Evolutionary conservation across 1,140 invertebrate species (phyloP).

Genomic region (Wiebesia pumilae): DNA sequence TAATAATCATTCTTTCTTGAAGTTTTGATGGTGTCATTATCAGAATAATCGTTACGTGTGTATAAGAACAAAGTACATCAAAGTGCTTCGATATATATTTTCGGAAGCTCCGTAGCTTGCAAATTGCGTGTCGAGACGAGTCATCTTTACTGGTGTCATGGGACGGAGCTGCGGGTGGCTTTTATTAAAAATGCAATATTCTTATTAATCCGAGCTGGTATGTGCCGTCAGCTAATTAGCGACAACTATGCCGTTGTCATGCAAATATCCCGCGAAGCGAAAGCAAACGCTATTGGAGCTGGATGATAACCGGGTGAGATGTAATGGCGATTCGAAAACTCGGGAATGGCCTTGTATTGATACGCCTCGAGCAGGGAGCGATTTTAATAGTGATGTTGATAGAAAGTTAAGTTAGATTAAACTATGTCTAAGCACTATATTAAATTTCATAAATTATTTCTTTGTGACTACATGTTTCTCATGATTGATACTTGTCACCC

Average conservation of each 20-base stretch:
- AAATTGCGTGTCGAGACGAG: background rate
- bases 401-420: too few species aligned
- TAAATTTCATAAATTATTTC: too few species aligned
- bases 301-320: too few species aligned
- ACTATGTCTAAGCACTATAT: too few species aligned
- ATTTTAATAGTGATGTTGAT: background rate
- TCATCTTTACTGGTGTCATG: background rate
- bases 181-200: slow-evolving; percentile 74
- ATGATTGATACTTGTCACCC: too few species aligned
- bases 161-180: background rate
- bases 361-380: background rate
- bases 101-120: slow-evolving; percentile 48
- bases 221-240: slow-evolving; percentile 71
- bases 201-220: slow-evolving; percentile 69
- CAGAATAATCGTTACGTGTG: background rate
- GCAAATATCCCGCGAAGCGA: slow-evolving; percentile 64
- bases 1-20: too few species aligned
- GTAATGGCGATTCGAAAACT: too few species aligned
- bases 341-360: background rate
- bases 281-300: slow-evolving; percentile 4
- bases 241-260: slow-evolving; percentile 67
- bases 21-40: background rate
- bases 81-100: slow-evolving; percentile 53
- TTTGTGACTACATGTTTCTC: too few species aligned
- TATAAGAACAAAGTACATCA: slow-evolving; percentile 58